Evolutionary conservation across 2,113 vertebrate species (phyloP).

Genomic region (Oncorhynchus clarkii): DNA sequence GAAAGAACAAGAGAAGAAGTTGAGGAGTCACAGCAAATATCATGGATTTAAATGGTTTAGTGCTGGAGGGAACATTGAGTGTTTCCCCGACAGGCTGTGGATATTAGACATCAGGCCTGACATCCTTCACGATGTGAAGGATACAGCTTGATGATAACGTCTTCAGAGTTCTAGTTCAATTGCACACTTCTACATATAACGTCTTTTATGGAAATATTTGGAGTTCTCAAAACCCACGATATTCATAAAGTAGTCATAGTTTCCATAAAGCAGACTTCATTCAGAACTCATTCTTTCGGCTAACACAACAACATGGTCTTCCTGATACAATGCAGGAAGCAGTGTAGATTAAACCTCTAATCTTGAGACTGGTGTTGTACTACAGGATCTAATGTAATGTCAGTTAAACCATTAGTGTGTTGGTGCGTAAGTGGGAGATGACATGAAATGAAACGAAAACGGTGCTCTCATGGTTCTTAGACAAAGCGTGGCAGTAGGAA

Average conservation of each 20-base stretch:
- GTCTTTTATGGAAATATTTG: neutral
- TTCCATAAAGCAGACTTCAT: neutral
- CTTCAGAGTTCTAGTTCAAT: neutral
- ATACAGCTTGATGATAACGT: neutral
- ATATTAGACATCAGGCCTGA: constrained; percentile 12
- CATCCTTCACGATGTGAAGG: constrained; percentile 20
- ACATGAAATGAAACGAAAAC: neutral
- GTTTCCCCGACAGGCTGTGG: constrained; percentile 4
- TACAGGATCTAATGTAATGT: constrained; percentile 17
- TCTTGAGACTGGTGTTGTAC: constrained; percentile 38
- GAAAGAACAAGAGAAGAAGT: neutral
- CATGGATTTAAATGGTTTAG: constrained; percentile 23
- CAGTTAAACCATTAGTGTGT: constrained; percentile 33
- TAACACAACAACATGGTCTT: constrained; percentile 29
- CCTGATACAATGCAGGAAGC: constrained; percentile 16
- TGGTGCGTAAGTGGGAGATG: constrained; percentile 43
- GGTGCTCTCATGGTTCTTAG: neutral
- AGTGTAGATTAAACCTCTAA: constrained; percentile 17
- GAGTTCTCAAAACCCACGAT: constrained; percentile 31
- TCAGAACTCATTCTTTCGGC: constrained; percentile 32
- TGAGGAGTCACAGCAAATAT: constrained; percentile 32
- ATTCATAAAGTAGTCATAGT: constrained; percentile 29
- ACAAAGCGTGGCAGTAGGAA: neutral
- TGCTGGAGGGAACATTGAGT: constrained; percentile 17
- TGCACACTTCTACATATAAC: neutral